Base-by-base conservation (phyloP, 2,797 vertebrate species). In the Pangasius mekongensis region DNA sequence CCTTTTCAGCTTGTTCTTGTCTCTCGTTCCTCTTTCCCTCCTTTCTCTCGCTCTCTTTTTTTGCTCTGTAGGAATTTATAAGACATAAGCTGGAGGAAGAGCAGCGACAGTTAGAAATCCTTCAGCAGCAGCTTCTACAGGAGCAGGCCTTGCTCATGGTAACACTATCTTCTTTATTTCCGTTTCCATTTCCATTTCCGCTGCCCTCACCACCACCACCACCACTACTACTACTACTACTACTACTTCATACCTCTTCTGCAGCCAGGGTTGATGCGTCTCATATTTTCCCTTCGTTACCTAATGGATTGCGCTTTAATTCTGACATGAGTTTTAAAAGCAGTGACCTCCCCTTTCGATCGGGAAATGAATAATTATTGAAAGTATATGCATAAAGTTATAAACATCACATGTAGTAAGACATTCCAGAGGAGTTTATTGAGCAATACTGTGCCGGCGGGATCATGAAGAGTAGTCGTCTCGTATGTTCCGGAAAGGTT, bases 61-160 rank as follows among this genome's bases (percentile, higher is more conserved):
- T 90, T 71, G n/a, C 89, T 95, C 92, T 93, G 91, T 95, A 98
- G 98, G 98, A 99, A 91, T 98, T 98, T 95, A 98, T 99, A 92
- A 97, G 98, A 93, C 97, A 98, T 93, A 98, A 98, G 95, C 96
- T 99, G 94, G 98, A 99, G 94, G 98, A 98, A 92, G 98, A 98
- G 94, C 98, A 98, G 95, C 95, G 98, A 77, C 98, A 99, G 95
- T 96, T 99, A 95, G 98, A 99, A 95, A 97, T 98, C 92, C 97
- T 99, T 84, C 98, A 99, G 95, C 98, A 99, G 95, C 98, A 99
- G 96, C 93, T 99, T 94, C 97, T 98, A 92, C 98, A 99, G 96
- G 98, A 99, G 94, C 98, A 99, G 94, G 98, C 98, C 56, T 94
- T 99, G 90, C 97, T 99, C 86, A 97, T 98, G 98, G 98, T 99